Conservation (phyloP, 2,113 vertebrate species). For the Phoxinus phoxinus region DNA sequence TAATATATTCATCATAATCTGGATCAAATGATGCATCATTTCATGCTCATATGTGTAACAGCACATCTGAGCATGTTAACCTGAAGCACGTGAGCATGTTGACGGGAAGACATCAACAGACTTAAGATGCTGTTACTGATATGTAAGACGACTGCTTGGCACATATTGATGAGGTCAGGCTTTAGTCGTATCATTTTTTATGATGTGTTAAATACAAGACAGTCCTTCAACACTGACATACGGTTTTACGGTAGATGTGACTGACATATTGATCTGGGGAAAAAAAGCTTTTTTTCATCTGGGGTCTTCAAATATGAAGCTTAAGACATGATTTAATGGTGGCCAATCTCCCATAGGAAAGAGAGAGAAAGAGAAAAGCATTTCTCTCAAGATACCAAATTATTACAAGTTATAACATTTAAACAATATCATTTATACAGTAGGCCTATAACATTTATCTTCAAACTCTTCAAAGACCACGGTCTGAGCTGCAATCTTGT, state of each 20-base stretch:
- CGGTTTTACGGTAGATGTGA: constrained; percentile 50
- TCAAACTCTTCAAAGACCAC: no score
- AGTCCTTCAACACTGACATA: constrained; percentile 46
- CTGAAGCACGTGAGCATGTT: background rate
- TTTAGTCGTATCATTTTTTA: constrained; percentile 8
- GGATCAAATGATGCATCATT: no score
- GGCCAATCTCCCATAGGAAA: constrained; percentile 15
- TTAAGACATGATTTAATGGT: constrained; percentile 20
- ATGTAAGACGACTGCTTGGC: background rate
- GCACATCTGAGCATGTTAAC: background rate
- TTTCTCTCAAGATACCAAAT: background rate
- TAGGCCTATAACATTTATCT: no score
- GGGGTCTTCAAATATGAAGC: constrained; percentile 21
- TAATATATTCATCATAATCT: no score
- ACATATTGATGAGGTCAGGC: constrained; percentile 15
- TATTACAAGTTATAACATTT: background rate
- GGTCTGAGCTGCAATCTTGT: background rate
- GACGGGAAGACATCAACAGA: background rate
- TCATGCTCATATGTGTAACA: background rate
- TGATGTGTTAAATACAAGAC: constrained; percentile 35
- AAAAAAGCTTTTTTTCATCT: constrained; percentile 53
- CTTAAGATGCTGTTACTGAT: background rate
- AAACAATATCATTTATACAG: no score
- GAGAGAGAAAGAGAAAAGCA: background rate
- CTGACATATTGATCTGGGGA: constrained; percentile 68